phyloP scores from a whole-genome alignment of 2,797 vertebrate genomes.

The Vireo griseus region DNA sequence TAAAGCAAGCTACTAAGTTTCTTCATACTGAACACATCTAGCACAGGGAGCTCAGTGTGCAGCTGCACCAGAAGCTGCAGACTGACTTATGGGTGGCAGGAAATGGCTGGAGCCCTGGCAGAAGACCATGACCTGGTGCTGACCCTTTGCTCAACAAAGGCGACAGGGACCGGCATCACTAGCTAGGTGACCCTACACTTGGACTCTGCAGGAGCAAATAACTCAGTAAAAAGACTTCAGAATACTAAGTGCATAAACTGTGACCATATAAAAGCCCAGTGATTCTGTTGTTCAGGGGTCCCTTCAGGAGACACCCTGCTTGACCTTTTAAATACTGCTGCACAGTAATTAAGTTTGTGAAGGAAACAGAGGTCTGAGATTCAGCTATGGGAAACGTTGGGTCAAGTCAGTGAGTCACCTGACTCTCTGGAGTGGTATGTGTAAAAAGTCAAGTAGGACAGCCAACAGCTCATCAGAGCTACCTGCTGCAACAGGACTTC shows the following conservation, averaged over 20 bases:
- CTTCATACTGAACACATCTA: not conserved
- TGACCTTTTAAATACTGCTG: fast-evolving
- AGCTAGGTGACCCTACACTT: not conserved
- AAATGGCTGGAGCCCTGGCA: not conserved
- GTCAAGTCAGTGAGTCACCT: fast-evolving
- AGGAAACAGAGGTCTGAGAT: not conserved
- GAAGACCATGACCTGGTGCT: not conserved
- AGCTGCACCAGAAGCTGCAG: not conserved
- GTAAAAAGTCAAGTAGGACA: not conserved
- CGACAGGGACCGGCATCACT: not conserved
- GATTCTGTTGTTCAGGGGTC: not conserved
- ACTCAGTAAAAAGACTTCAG: not conserved
- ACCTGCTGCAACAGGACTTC: not conserved
- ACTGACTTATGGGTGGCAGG: not conserved
- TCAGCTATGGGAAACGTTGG: not conserved
- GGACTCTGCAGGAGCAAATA: not conserved
- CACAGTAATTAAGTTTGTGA: not conserved
- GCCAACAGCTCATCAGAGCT: not conserved
- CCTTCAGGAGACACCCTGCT: not conserved
- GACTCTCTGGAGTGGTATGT: fast-evolving
- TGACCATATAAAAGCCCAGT: not conserved
- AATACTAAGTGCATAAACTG: not conserved
- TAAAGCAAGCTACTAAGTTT: not conserved
- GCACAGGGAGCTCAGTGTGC: not conserved
- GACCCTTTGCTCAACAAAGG: not conserved